Evolutionary conservation across 2,888 invertebrate genomes (phyloP), one percentile per base, ranked within the genome.

Genomic region (Pheosia tremula): DNA sequence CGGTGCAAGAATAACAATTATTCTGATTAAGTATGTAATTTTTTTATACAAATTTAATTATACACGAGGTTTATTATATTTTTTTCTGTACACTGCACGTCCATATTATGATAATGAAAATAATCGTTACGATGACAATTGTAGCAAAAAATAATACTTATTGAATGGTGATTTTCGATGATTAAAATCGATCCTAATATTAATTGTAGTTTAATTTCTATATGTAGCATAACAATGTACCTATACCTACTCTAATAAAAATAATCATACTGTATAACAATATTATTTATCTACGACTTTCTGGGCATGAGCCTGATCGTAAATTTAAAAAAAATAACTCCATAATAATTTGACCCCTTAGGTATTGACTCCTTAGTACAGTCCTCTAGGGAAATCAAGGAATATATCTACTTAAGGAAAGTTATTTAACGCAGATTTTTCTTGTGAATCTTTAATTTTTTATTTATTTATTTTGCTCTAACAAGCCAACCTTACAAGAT

Each of bases 101-200:
- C 4, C 4, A 8, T 4, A 11, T n/a, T 47, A 47, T 11, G 5
- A 6, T n/a, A 47, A n/a, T 47, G 47, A 47, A 47, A 47, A 47
- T n/a, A 47, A 47, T n/a, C 1, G n/a, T n/a, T 47, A 47, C n/a
- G 47, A 47, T n/a, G 11, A 47, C 47, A 47, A n/a, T 47, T 47
- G n/a, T 47, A 47, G 47, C 47, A n/a, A 47, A 57, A 63, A 63
- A 65, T 61, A 60, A 56, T 63, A 64, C 66, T 69, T 69, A 47
- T 47, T 70, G 63, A 67, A 74, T 66, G 70, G 75, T 68, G 66
- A 69, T 69, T 68, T 80, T 80, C 74, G 76, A 70, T 78, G 79
- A 81, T 74, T 77, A 81, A 24, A 79, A 81, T 82, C 80, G 78
- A 81, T 81, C 79, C 76, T 81, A 81, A 81, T 78, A 76, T 72